These are phyloP conservation scores for Delphinus delphis DNA, from an alignment of 2,113 vertebrate genomes.

Conservation along the genomic window DNA sequence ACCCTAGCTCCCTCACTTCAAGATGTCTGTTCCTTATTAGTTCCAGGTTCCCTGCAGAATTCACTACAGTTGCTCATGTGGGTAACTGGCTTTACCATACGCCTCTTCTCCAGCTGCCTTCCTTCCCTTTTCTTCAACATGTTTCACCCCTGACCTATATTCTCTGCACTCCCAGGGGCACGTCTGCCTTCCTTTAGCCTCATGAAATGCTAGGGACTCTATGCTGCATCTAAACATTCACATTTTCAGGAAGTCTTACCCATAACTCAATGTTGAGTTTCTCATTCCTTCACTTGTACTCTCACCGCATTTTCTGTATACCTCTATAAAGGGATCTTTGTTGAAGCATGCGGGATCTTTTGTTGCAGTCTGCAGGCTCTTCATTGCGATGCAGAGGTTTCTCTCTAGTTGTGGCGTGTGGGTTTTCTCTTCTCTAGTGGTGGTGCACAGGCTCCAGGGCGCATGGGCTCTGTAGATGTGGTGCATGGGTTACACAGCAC, in stretches of 20 bases:
- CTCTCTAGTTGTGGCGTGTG: no score
- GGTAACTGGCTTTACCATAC: not conserved
- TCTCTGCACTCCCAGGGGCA: no score
- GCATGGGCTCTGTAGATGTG: no score
- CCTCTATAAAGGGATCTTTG: no score
- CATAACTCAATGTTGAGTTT: not conserved
- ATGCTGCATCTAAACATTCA: not conserved
- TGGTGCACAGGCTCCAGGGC: no score
- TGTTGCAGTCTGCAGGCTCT: no score
- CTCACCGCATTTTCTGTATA: not conserved
- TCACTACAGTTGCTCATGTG: not conserved
- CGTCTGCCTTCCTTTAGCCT: not conserved
- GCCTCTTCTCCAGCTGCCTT: not conserved
- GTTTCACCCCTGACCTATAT: not conserved
- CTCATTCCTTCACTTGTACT: not conserved
- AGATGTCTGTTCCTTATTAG: no score
- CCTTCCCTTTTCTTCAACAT: not conserved
- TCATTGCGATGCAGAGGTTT: no score
- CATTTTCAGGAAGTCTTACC: not conserved
- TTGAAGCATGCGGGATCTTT: no score
- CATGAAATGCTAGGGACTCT: not conserved
- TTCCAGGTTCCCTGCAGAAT: not conserved
- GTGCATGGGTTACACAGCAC: no score
- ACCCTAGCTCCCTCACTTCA: not conserved
- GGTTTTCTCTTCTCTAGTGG: no score